Evolutionary conservation across 1,140 invertebrate species (phyloP).

Genomic region (Bombus superbus): DNA sequence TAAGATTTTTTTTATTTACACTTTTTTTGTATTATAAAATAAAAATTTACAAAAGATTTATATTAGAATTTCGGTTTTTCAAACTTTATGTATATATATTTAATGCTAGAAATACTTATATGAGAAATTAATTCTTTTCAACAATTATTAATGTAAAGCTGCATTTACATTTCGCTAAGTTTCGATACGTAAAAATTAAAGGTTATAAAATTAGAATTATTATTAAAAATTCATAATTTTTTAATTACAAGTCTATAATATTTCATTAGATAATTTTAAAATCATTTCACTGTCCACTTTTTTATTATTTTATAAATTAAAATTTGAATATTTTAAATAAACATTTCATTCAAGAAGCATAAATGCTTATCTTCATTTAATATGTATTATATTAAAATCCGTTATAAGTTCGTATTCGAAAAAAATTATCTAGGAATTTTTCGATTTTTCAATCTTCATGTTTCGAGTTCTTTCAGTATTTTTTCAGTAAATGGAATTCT

Average conservation of each 20-base stretch:
- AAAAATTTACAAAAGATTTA: no score
- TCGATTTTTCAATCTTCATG: neutral
- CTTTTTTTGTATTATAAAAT: no score
- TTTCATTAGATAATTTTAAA: neutral
- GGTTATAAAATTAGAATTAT: neutral
- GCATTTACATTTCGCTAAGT: neutral
- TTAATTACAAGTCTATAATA: neutral
- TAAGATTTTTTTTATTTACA: no score
- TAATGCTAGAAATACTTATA: neutral
- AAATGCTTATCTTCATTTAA: neutral
- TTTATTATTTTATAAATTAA: neutral
- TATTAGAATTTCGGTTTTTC: neutral
- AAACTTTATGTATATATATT: neutral
- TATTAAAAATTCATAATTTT: neutral
- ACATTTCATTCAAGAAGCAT: neutral
- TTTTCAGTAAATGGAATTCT: neutral
- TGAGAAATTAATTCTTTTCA: neutral
- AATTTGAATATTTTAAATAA: neutral
- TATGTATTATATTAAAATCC: neutral
- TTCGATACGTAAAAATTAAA: neutral
- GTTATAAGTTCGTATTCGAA: neutral
- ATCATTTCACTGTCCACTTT: neutral
- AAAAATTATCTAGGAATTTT: neutral
- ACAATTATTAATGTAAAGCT: neutral
- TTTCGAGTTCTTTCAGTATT: neutral